Percentiles rank a stretch among this genome's conserved stretches.
phyloP scores from a whole-genome alignment of 2,113 vertebrate genomes.

The Scartelaos histophorus region DNA sequence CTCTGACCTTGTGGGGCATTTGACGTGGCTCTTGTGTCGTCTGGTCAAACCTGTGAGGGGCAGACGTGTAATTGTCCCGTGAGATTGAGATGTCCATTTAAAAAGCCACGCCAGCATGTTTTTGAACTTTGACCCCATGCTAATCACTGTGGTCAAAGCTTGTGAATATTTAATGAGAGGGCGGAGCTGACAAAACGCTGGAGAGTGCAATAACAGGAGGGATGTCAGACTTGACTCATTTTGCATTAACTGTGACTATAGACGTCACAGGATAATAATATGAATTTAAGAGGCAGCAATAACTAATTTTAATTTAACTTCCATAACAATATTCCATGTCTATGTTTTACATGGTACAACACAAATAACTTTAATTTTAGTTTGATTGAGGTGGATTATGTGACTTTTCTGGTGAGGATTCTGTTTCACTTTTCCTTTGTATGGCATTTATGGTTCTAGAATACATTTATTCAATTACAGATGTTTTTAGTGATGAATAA shows the following conservation, averaged over 20 bases:
- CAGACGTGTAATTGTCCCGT: constrained; percentile 24
- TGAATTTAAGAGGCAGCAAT: background rate
- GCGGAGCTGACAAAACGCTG: background rate
- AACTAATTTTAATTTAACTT: background rate
- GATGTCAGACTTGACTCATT: background rate
- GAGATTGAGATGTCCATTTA: constrained; percentile 32
- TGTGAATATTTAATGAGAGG: constrained; percentile 56
- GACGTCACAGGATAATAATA: background rate
- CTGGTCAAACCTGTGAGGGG: constrained; percentile 14
- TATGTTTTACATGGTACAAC: background rate
- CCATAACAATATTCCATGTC: background rate
- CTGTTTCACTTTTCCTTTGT: too few relatives aligned
- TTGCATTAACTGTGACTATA: background rate
- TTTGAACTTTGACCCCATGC: constrained; percentile 51
- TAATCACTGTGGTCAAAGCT: constrained; percentile 12
- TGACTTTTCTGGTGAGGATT: too few relatives aligned
- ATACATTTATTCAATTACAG: too few relatives aligned
- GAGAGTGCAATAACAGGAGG: background rate
- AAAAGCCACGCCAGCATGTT: constrained; percentile 13
- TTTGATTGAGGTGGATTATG: too few relatives aligned
- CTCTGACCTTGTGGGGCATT: constrained; percentile 53
- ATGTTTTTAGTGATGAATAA: too few relatives aligned
- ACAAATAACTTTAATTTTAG: too few relatives aligned
- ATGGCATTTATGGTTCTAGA: too few relatives aligned
- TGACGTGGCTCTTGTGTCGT: constrained; percentile 39